A percentile compares a stretch with the other conserved stretches of the same genome.
Conservation (phyloP, 2,888 invertebrate species). For the Cantharis flavilabris region DNA sequence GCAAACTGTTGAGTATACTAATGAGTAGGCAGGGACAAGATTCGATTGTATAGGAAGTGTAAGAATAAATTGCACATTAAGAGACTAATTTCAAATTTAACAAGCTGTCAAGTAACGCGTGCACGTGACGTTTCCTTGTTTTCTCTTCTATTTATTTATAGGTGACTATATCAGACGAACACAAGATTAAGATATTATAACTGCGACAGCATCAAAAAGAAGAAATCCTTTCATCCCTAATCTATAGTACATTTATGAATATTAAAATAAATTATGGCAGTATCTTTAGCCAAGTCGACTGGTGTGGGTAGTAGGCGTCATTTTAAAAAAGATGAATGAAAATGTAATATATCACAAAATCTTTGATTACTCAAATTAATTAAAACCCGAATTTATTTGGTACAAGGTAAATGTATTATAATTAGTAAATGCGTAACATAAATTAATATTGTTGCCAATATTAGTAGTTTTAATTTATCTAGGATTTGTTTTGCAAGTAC, state of each 20-base stretch:
- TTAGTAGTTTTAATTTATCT: neutral
- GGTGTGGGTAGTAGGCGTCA: neutral
- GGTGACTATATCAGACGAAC: neutral
- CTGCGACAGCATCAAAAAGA: neutral
- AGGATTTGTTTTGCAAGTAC: neutral
- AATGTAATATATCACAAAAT: too few species aligned
- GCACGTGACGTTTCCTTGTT: neutral
- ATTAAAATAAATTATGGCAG: neutral
- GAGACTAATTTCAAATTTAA: neutral
- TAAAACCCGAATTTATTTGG: neutral
- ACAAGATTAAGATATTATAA: neutral
- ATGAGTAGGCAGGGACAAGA: neutral
- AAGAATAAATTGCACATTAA: neutral
- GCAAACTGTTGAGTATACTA: neutral
- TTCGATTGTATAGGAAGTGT: neutral
- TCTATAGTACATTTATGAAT: neutral
- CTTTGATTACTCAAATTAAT: too few species aligned
- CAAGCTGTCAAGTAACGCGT: neutral
- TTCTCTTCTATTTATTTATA: neutral
- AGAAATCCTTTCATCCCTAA: neutral
- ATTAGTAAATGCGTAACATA: neutral
- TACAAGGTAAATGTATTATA: too few species aligned
- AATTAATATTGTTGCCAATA: neutral
- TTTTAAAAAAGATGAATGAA: neutral
- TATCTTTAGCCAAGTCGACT: neutral